Evolutionary conservation across 2,888 invertebrate genomes (phyloP).

Genomic region (Amblyjoppa proteus): DNA sequence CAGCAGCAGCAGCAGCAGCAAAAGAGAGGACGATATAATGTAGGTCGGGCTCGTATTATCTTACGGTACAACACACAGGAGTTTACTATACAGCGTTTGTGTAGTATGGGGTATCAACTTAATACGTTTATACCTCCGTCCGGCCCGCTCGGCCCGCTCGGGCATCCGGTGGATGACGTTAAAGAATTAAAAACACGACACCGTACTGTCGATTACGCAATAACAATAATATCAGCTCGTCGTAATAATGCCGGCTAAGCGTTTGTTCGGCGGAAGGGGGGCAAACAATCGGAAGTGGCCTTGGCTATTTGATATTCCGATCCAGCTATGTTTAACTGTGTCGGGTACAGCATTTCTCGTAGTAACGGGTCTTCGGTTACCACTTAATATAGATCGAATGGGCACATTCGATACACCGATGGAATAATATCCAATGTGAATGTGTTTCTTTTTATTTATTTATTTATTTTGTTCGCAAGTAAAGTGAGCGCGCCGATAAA

Average conservation of each 20-base stretch:
- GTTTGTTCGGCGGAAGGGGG: neutral
- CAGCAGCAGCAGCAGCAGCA: neutral
- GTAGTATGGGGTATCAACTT: slow-evolving; percentile 40
- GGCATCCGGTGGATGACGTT: slow-evolving; percentile 42
- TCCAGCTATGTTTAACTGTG: slow-evolving; percentile 9
- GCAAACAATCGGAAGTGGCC: slow-evolving; percentile 41
- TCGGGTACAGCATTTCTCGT: slow-evolving; percentile 9
- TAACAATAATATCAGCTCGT: slow-evolving; percentile 10
- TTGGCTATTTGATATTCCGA: slow-evolving; percentile 45
- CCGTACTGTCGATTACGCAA: slow-evolving; percentile 26
- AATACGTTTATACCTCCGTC: slow-evolving; percentile 57
- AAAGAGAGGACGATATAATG: slow-evolving; percentile 35
- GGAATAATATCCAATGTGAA: slow-evolving; percentile 24
- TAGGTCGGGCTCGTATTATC: slow-evolving; percentile 57
- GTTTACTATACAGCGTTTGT: neutral
- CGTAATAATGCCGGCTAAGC: slow-evolving; percentile 26
- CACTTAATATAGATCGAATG: slow-evolving; percentile 33
- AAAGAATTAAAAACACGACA: slow-evolving; percentile 37
- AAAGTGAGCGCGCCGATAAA: slow-evolving; percentile 7
- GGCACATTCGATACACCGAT: slow-evolving; percentile 23
- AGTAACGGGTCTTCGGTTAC: slow-evolving; percentile 33
- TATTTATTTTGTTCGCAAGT: no score
- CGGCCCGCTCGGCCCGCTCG: slow-evolving; percentile 13
- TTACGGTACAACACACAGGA: slow-evolving; percentile 48
- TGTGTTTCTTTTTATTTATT: slow-evolving; percentile 1